A percentile compares a stretch with the other conserved stretches of the same genome.
Conservation (phyloP, 2,888 invertebrate species). For the Eupithecia exiguata region DNA sequence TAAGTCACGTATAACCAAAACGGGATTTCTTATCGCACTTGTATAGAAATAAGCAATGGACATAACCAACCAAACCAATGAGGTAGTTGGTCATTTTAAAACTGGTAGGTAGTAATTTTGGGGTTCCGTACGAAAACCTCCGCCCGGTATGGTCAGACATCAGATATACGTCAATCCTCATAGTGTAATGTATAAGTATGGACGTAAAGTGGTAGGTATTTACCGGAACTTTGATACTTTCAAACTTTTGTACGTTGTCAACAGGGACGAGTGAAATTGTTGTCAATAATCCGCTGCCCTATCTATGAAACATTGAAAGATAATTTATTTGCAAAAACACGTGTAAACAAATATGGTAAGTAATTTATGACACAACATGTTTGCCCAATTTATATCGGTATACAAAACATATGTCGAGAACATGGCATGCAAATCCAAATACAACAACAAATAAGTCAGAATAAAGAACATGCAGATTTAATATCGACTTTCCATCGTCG, state of each 20-base stretch:
- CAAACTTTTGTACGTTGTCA: not conserved
- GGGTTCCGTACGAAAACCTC: constrained; percentile 17
- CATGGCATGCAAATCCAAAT: too few relatives aligned
- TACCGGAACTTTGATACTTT: not conserved
- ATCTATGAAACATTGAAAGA: not conserved
- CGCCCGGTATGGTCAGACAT: not conserved
- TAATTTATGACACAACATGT: too few relatives aligned
- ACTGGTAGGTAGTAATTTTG: constrained; percentile 39
- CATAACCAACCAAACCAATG: constrained; percentile 46
- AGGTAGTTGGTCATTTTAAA: constrained; percentile 43
- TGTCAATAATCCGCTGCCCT: not conserved
- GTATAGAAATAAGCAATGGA: constrained; percentile 47
- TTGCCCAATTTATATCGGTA: too few relatives aligned
- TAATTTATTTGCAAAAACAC: too few relatives aligned
- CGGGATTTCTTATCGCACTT: constrained; percentile 43
- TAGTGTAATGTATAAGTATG: too few relatives aligned
- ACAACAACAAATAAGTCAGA: too few relatives aligned
- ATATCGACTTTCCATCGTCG: not conserved
- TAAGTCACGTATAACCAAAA: constrained; percentile 41
- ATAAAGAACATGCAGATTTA: too few relatives aligned
- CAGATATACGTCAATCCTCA: not conserved
- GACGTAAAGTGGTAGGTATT: not conserved
- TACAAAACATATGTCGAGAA: too few relatives aligned
- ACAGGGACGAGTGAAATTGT: too few relatives aligned
- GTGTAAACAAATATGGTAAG: too few relatives aligned